Conservation (phyloP, 2,888 invertebrate genomes). For the Cheilosia grossa region DNA sequence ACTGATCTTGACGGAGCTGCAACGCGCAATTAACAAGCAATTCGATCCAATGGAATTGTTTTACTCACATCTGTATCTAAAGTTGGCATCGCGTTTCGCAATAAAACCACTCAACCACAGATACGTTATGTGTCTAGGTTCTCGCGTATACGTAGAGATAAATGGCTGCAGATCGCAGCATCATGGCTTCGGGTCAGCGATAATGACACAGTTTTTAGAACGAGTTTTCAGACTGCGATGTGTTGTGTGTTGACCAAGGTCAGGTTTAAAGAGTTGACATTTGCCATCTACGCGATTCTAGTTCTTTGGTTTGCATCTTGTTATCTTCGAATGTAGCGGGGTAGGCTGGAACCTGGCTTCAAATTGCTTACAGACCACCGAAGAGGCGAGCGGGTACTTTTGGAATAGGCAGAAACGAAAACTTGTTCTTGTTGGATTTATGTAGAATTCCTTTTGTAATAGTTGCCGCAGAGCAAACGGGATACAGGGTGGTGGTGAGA, state of each 20-base stretch:
- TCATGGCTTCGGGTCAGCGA: conserved; percentile 54
- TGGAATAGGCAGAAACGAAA: too few species aligned
- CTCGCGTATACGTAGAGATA: conserved; percentile 4
- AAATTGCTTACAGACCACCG: too few species aligned
- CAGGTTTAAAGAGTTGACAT: conserved; percentile 67
- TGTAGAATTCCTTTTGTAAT: too few species aligned
- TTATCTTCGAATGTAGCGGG: neutral
- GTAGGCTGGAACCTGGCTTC: too few species aligned
- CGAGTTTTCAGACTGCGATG: conserved; percentile 42
- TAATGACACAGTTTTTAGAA: conserved; percentile 65
- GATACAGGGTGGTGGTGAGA: too few species aligned
- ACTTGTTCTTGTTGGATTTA: too few species aligned
- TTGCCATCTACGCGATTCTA: conserved; percentile 40
- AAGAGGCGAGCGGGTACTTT: too few species aligned
- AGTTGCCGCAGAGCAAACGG: too few species aligned
- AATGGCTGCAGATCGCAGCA: conserved; percentile 32
- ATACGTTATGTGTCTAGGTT: neutral
- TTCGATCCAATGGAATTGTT: conserved; percentile 32
- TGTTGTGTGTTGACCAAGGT: conserved; percentile 50
- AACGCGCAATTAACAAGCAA: conserved; percentile 28
- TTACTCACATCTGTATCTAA: conserved; percentile 10
- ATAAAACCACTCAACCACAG: conserved; percentile 26
- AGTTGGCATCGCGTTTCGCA: conserved; percentile 32
- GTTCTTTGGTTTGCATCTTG: conserved; percentile 19
- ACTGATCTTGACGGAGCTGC: neutral